Conservation (phyloP, 2,113 vertebrate species). For the Myiagra hebetior region DNA sequence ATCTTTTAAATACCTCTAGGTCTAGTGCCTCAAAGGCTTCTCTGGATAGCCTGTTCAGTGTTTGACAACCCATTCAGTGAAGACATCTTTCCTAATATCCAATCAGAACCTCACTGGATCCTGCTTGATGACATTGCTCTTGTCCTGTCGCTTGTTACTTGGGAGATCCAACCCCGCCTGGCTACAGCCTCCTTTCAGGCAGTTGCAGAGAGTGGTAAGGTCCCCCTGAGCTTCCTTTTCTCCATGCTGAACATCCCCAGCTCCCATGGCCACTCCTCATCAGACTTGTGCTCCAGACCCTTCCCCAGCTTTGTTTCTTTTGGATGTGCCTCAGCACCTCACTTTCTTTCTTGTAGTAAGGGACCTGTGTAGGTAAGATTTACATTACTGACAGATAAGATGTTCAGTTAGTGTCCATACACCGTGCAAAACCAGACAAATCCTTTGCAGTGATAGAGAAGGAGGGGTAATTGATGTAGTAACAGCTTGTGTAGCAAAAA, state of each 20-base stretch:
- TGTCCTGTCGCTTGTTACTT: rapidly evolving
- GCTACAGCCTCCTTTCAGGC: rapidly evolving
- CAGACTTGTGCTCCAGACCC: background rate
- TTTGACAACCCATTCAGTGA: background rate
- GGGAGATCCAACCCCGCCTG: rapidly evolving
- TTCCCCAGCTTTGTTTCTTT: rapidly evolving
- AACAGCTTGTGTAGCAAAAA: background rate
- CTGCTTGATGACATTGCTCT: background rate
- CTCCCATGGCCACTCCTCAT: rapidly evolving
- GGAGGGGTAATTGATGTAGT: background rate
- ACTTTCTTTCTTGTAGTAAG: background rate
- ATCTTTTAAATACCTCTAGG: background rate
- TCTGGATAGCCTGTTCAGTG: background rate
- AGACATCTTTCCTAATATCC: background rate
- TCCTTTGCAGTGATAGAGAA: background rate
- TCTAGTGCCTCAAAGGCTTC: rapidly evolving
- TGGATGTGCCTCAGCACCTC: rapidly evolving
- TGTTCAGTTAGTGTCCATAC: background rate
- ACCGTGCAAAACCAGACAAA: background rate
- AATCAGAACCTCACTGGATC: background rate
- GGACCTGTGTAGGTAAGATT: background rate
- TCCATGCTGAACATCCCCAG: background rate
- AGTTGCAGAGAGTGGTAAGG: rapidly evolving
- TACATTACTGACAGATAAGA: background rate
- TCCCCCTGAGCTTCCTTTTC: background rate